Evolutionary conservation across 1,140 invertebrate genomes (phyloP).

Genomic region (Asbolus verrucosus): DNA sequence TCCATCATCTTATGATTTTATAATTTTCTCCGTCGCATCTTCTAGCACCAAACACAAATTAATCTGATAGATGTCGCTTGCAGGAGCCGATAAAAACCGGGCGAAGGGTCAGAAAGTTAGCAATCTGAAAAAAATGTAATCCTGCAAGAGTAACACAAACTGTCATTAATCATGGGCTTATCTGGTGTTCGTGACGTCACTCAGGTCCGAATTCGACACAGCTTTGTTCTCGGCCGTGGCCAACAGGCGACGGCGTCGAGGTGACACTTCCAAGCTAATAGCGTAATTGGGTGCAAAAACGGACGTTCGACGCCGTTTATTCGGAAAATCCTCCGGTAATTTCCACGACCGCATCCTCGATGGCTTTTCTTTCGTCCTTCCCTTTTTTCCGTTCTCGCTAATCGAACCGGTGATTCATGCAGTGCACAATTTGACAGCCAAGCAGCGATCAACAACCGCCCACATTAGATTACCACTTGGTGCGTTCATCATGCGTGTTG

Average conservation of each 20-base stretch:
- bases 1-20: slow-evolving; percentile 27
- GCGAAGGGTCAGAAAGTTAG: slow-evolving; percentile 42
- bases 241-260: slow-evolving; percentile 10
- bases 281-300: slow-evolving; percentile 35
- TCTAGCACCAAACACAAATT: slow-evolving; percentile 29
- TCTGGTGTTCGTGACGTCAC: slow-evolving; percentile 48
- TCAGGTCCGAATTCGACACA: slow-evolving; percentile 39
- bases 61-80: slow-evolving; percentile 45
- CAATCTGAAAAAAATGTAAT: slow-evolving; percentile 47
- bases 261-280: slow-evolving; percentile 40
- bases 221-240: slow-evolving; percentile 37
- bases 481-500: slow-evolving; percentile 22
- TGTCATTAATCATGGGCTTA: slow-evolving; percentile 48
- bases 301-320: slow-evolving; percentile 17
- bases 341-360: slow-evolving; percentile 19
- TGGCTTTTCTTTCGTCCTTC: not conserved
- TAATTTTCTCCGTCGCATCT: slow-evolving; percentile 14
- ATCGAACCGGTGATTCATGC: slow-evolving; percentile 19
- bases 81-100: slow-evolving; percentile 40
- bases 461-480: slow-evolving; percentile 8
- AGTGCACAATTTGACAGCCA: slow-evolving; percentile 1
- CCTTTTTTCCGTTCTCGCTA: not conserved
- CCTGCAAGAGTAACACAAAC: slow-evolving; percentile 44
- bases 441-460: slow-evolving; percentile 16
- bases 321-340: slow-evolving; percentile 37